Base-by-base conservation (phyloP, 1,140 invertebrate genomes). In the Potamilus streckersoni region DNA sequence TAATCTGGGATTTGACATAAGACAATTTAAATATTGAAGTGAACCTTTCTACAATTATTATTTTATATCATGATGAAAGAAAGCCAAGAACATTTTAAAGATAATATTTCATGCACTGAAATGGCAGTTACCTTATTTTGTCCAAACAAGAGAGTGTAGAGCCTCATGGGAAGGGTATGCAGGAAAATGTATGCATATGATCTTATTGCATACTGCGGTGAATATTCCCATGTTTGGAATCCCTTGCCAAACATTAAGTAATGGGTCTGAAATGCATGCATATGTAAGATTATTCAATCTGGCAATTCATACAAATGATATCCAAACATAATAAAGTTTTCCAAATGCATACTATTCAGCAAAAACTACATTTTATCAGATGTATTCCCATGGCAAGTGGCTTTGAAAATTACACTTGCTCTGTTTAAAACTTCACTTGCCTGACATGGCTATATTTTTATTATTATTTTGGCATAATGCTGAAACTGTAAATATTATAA, bases 151-250 rank as follows among this genome's bases (percentile, higher is more conserved):
- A 73, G 63, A 27, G 76, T 76, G 72, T 84, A 84, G 0, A 89
- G 11, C 63, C 80, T 83, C 65, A 89, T 78, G 20, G 97, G 96
- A 20, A 96, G 91, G n/a, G 94, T 94, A 91, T 98, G 95, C 60
- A 97, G 87, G 90, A 96, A 92, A 15, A 99, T 88, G 84, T 98
- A 98, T 62, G 94, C 94, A 90, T 98, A 99, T 0, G 97, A 99
- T 68, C 98, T 92, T 63, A 99, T 93, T 0, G 97, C 96, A 92
- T 95, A 99, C 76, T 93, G 90, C 20, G 98, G 97, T 84, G 97
- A 98, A 89, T 99, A 99, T 90, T 99, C 98, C 98, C 98, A 99
- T 66, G 98, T 99, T 92, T 99, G 98, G 80, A 99, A 93, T 14
- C 98, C 97, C 87, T 92, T 94, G 19, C 95, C 95, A 89, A 96